Conservation (phyloP, 35 echinoderm and acorn worm genomes). For the Apostichopus japonicus region DNA sequence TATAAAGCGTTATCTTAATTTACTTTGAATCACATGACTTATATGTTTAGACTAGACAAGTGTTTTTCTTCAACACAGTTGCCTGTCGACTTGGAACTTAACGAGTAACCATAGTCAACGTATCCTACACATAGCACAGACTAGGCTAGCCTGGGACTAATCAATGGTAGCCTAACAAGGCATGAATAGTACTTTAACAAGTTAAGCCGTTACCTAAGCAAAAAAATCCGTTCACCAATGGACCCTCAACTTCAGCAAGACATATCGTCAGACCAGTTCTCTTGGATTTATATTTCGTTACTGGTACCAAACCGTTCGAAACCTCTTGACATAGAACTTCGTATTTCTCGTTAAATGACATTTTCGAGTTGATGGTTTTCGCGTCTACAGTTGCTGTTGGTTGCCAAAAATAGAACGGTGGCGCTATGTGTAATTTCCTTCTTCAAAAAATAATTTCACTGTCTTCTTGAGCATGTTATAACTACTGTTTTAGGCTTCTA, state of each 20-base stretch:
- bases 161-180: neutral
- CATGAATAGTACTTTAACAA: neutral
- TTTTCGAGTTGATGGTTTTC: neutral
- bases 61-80: too few species aligned
- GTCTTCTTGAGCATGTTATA: too few species aligned
- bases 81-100: too few species aligned
- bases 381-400: constrained; percentile 19
- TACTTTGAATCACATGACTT: too few species aligned
- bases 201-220: constrained; percentile 66
- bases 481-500: too few species aligned
- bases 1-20: too few species aligned
- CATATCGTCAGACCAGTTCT: constrained; percentile 83
- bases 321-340: constrained; percentile 48
- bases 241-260: constrained; percentile 90
- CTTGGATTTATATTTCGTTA: constrained; percentile 87
- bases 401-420: neutral
- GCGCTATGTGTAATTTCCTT: too few species aligned
- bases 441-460: too few species aligned
- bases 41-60: too few species aligned
- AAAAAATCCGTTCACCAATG: constrained; percentile 95
- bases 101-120: too few species aligned
- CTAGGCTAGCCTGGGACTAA: neutral
- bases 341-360: neutral
- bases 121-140: too few species aligned
- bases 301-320: constrained; percentile 91